phyloP scores from a whole-genome alignment of 2,888 invertebrate genomes.

The Calephelis perditalis region DNA sequence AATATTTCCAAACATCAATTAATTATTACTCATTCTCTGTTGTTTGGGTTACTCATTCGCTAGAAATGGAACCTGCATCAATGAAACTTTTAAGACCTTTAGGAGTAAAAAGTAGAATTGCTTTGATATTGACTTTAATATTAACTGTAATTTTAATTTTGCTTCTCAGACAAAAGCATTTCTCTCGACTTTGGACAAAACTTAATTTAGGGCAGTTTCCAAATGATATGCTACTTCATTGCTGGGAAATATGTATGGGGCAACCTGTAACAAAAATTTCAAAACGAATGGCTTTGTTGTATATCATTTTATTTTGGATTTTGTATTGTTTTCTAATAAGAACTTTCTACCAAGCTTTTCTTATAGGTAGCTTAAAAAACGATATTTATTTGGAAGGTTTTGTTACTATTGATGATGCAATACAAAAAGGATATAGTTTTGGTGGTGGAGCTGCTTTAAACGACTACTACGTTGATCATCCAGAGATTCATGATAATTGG shows the following conservation, averaged over 20 bases:
- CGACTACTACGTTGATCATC: constrained; percentile 52
- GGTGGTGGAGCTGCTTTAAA: constrained; percentile 52
- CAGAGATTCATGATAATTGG: constrained; percentile 48
- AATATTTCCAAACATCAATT: constrained; percentile 49
- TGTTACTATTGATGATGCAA: constrained; percentile 47
- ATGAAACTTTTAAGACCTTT: constrained; percentile 55
- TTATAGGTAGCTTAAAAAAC: constrained; percentile 54
- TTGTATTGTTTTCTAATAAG: constrained; percentile 57
- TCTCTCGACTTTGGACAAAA: constrained; percentile 20
- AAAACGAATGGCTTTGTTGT: constrained; percentile 39
- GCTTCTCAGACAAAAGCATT: constrained; percentile 38
- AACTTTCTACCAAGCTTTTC: constrained; percentile 55
- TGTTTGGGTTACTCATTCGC: constrained; percentile 53
- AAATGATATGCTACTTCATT: constrained; percentile 34
- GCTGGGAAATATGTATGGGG: constrained; percentile 50
- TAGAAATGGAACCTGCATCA: constrained; percentile 43
- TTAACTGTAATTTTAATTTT: constrained; percentile 41
- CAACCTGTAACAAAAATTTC: constrained; percentile 44
- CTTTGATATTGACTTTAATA: constrained; percentile 42
- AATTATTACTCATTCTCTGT: constrained; percentile 40
- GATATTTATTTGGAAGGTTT: constrained; percentile 45
- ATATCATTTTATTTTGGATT: constrained; percentile 50
- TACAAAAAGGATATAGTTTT: constrained; percentile 44
- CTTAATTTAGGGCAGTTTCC: constrained; percentile 21
- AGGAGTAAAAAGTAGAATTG: constrained; percentile 38